Base-by-base conservation (phyloP, 1,140 invertebrate genomes). In the Homalodisca vitripennis region DNA sequence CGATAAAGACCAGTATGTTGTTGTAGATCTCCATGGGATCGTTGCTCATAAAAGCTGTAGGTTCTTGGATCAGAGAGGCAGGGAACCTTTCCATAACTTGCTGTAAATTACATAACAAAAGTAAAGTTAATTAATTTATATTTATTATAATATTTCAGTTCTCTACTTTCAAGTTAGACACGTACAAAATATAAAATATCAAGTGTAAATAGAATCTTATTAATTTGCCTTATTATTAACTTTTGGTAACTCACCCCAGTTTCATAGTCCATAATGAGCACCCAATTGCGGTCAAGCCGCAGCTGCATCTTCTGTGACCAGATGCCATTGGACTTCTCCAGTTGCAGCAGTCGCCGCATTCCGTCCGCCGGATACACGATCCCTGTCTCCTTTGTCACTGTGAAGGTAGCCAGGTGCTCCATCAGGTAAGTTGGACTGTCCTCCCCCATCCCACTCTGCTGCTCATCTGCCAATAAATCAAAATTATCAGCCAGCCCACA, bases 291-390 rank as follows among this genome's bases (percentile, higher is more conserved):
- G 75, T 98, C 95, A 47, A 98, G 80, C 73, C 92, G 88, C 34
- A 98, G 82, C 75, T 95, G 88, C 93, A 98, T 98, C 79, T 97
- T 97, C 82, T 99, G 97, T 34, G 96, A 98, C 97, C 97, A 99
- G 79, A 99, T 98, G 74, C 95, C 95, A 75, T 94, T 97, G 31
- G 93, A 94, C 82, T 98, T 98, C 83, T 99, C 98, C 81, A 99
- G 88, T 80, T 98, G 94, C 26, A 98, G 84, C 53, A 99, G 84
- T 46, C 96, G 85, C 24, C 95, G 84, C 88, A 99, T 95, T n/a
- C 98, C 98, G 83, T 99, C 97, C 10, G 91, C 88, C 6, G 92
- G 92, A 80, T 92, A 92, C 34, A 93, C 85, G 76, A 95, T 92
- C 53, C 93, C 91, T 13, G 89, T 91, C 78, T 94, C 91, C 76